Base-by-base conservation (phyloP, 1,140 invertebrate species). In the Cephus cinctus region DNA sequence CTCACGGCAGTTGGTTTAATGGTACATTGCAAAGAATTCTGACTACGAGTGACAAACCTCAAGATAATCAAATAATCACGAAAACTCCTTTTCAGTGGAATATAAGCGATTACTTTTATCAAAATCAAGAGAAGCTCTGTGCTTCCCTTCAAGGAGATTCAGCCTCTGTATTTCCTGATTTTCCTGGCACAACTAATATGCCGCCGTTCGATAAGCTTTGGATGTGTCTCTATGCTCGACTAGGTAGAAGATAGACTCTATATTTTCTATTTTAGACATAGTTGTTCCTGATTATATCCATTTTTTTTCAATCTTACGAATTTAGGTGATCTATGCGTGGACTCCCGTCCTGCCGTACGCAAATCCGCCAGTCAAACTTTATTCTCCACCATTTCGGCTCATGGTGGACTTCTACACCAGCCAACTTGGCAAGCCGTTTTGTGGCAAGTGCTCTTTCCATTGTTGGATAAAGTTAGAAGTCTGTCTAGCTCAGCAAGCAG, bases 341-440 rank as follows among this genome's bases (percentile, higher is more conserved):
- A 99, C 78, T 77, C 87, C 14, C 81, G 97, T 23, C 96, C 96
- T 0, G 94, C 97, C 1, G 94, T 98, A 0, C 82, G 97, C 6
- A 98, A 98, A 78, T 97, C 94, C n/a, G 94, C 96, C 6, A 94
- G 94, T 53, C 96, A 98, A 81, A 99, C 97, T 1, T 76, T 99
- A 21, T 98, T 99, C 77, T 97, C 95, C 16, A 98, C 96, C 6
- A 93, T 99, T 65, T 88, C 90, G 2, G 94, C 96, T 2, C 96
- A 99, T 78, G 96, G 95, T 14, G 83, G 85, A 27, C 78, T 97
- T 36, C 77, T 98, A 9, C 87, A 91, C 71, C 83, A 87, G 42
- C 83, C 86, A 19, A 94, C 94, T 2, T 98, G 95, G 94, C 86
- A 95, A 61, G 87, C 89, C 5, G 82, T 95, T 3, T 79, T 94